phyloP scores from a whole-genome alignment of 2,113 vertebrate species.

The Syrmaticus mikado region DNA sequence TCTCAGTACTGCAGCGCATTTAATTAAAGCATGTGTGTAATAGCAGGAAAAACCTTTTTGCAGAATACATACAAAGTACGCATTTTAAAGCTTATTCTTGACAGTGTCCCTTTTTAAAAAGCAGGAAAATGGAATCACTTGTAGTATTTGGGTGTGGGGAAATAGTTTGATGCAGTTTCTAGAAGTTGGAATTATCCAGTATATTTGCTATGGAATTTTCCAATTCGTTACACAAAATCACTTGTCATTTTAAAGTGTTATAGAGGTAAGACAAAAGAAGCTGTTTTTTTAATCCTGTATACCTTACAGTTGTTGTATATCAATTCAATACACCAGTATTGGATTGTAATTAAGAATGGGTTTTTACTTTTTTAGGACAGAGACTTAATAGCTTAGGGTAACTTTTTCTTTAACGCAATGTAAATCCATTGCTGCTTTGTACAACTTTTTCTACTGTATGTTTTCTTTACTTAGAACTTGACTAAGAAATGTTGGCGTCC shows the following conservation, averaged over 20 bases:
- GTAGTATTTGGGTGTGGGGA: not conserved
- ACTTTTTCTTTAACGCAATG: slow-evolving; percentile 70
- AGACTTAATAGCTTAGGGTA: slow-evolving; percentile 66
- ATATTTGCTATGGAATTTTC: slow-evolving; percentile 48
- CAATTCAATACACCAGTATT: slow-evolving; percentile 56
- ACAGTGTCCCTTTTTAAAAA: slow-evolving; percentile 54
- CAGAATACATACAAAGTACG: not conserved
- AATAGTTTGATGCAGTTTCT: slow-evolving; percentile 28
- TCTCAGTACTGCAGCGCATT: not conserved
- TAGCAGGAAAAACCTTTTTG: not conserved
- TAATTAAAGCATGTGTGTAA: not conserved
- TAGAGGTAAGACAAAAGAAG: slow-evolving; percentile 31
- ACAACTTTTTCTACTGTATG: slow-evolving; percentile 76
- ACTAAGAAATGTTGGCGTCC: slow-evolving; percentile 77
- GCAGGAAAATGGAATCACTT: slow-evolving; percentile 48
- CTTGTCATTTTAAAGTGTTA: slow-evolving; percentile 61
- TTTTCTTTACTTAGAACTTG: slow-evolving; percentile 80
- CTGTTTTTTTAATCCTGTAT: slow-evolving; percentile 64
- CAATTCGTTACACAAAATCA: slow-evolving; percentile 31
- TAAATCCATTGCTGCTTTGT: slow-evolving; percentile 78
- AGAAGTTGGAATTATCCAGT: slow-evolving; percentile 24
- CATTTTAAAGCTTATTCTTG: slow-evolving; percentile 35
- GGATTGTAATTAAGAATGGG: slow-evolving; percentile 62
- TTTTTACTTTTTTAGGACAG: slow-evolving; percentile 72
- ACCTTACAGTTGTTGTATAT: slow-evolving; percentile 62